Base-by-base conservation (phyloP, 2,113 vertebrate genomes). In the Mobula hypostoma region DNA sequence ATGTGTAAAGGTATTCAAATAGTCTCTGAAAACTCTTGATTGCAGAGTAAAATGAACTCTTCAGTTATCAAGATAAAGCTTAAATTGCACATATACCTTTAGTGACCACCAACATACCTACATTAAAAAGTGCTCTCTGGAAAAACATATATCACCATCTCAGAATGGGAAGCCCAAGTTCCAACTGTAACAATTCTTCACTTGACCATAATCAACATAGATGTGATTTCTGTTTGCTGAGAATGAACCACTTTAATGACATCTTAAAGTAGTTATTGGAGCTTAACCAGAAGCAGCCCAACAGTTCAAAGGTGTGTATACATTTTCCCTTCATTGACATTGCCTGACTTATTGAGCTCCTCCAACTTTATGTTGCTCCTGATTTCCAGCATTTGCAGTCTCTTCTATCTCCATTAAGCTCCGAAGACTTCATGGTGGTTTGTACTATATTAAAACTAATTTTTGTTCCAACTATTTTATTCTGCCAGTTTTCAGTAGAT, bases 181-280 rank as follows among this genome's bases (percentile, higher is more conserved):
- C 74, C 70, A 27, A 74, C 36, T 24, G 27, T 74, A 70, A 40
- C 72, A 40, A 92, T 74, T 48, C 29, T 40, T 76, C 32, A 40
- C 48, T 74, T 40, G 40, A 93, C 68, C n/a, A 5, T 93, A 93
- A 93, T 93, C 91, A 48, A 93, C 6, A 56, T 76, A 93, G 72
- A 36, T 40, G 24, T 74, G 36, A 76, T 93, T 29, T 56, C 17
- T 48, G 40, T 74, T 74, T 11, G 21, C 19, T 15, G 70, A 74
- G 19, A 15, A 24, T 48, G 36, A 14, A 14, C 70, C 17, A 61
- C 90, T 92, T 92, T 48, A 68, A 92, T 40, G 90, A 56, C n/a
- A 66, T 72, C 2, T 92, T 29, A 19, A 92, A 92, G 66, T 17
- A 66, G n/a, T n/a, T 68, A 66, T 32, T 14, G 8, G 12, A 66